Conservation (phyloP, 2,797 vertebrate genomes). For the Oreonectes daqikongensis region DNA sequence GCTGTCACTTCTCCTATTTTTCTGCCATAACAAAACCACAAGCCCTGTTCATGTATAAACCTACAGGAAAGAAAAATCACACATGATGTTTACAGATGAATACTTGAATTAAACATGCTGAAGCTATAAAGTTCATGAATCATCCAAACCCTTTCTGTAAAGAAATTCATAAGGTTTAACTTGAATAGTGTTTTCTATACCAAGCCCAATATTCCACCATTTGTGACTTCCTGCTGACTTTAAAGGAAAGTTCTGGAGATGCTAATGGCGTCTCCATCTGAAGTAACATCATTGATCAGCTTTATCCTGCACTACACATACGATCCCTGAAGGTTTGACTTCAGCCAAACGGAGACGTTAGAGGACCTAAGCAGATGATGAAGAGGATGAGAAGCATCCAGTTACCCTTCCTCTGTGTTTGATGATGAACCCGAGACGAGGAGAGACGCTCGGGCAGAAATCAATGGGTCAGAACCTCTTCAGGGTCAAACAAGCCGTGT, state of each 20-base stretch:
- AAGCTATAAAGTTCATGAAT: too few species aligned
- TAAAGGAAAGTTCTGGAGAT: conserved; percentile 13
- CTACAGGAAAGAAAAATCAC: too few species aligned
- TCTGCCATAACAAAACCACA: neutral
- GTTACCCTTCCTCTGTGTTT: conserved; percentile 49
- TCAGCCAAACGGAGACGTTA: conserved; percentile 1
- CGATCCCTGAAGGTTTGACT: conserved; percentile 27
- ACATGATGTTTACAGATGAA: too few species aligned
- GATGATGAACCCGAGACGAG: conserved; percentile 46
- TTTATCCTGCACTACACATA: conserved; percentile 38
- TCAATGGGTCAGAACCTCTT: conserved; percentile 43
- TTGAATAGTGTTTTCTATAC: too few species aligned
- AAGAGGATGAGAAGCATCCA: conserved; percentile 45
- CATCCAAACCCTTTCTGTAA: too few species aligned
- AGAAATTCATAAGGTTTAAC: too few species aligned
- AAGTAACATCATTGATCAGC: conserved; percentile 39
- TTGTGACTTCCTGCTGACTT: neutral
- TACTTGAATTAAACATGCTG: too few species aligned
- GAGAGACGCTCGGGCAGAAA: conserved; percentile 9
- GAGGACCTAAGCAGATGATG: conserved; percentile 20
- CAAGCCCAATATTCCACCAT: neutral
- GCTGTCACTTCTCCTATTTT: conserved; percentile 19
- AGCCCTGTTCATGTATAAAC: neutral
- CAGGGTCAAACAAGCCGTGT: conserved; percentile 30
- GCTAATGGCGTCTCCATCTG: conserved; percentile 5